A percentile compares a stretch with the other conserved stretches of the same genome.
Conservation (phyloP, 2,888 invertebrate species). For the Hemicrepidius hirtus region DNA sequence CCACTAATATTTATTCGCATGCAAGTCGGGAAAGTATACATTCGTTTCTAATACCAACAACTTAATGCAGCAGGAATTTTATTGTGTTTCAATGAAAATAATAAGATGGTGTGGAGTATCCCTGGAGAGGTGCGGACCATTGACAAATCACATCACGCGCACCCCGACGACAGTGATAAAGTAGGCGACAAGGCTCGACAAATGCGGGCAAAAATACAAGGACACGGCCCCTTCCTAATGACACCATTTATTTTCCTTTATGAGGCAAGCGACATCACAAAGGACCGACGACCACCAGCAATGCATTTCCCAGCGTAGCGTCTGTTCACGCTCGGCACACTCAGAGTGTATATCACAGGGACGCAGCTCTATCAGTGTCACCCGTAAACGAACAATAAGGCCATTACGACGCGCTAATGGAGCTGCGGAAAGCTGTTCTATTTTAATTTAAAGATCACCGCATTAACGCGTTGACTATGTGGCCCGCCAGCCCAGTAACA, state of each 20-base stretch:
- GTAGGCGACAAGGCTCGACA: constrained; percentile 70
- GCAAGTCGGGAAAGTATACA: neutral
- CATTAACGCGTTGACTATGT: constrained; percentile 46
- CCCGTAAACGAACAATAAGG: constrained; percentile 57
- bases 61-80: neutral
- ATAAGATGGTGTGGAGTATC: constrained; percentile 34
- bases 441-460: constrained; percentile 59
- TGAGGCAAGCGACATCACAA: constrained; percentile 70
- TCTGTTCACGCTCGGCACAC: constrained; percentile 62
- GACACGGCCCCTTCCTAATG: constrained; percentile 71
- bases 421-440: constrained; percentile 60
- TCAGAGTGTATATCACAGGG: constrained; percentile 55
- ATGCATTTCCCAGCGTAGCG: constrained; percentile 65
- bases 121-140: constrained; percentile 54
- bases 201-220: constrained; percentile 71
- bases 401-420: constrained; percentile 63
- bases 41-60: neutral
- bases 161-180: constrained; percentile 70
- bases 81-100: constrained; percentile 34
- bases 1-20: constrained; percentile 64
- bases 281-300: constrained; percentile 67
- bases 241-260: constrained; percentile 72
- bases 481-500: constrained; percentile 56
- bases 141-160: constrained; percentile 67
- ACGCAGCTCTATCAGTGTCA: constrained; percentile 60